phyloP scores from a whole-genome alignment of 2,888 invertebrate species.

The Byasa hedistus region DNA sequence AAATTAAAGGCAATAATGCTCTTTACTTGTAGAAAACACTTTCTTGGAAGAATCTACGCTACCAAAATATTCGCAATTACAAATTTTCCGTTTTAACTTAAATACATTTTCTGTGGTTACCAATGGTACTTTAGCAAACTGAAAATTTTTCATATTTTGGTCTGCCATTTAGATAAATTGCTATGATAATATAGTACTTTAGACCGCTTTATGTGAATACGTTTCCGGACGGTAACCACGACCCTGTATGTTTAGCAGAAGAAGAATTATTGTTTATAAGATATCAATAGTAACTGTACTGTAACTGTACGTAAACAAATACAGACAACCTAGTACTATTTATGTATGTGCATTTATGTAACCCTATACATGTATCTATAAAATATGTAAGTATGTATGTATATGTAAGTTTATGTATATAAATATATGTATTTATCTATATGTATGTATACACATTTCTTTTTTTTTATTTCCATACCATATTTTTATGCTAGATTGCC shows the following conservation, averaged over 20 bases:
- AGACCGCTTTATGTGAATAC: background rate
- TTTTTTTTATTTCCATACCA: too few relatives aligned
- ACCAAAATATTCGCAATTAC: background rate
- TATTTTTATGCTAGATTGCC: too few relatives aligned
- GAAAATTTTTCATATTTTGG: conserved; percentile 22
- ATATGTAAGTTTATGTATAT: too few relatives aligned
- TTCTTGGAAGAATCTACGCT: background rate
- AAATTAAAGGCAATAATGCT: too few relatives aligned
- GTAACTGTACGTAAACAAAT: too few relatives aligned
- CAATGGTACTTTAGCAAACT: conserved; percentile 5
- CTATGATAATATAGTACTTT: conserved; percentile 4
- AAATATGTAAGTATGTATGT: too few relatives aligned
- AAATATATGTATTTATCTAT: too few relatives aligned
- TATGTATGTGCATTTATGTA: too few relatives aligned
- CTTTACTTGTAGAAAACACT: background rate
- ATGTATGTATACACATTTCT: too few relatives aligned
- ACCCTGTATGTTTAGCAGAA: conserved; percentile 1
- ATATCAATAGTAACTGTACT: background rate
- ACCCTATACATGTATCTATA: too few relatives aligned
- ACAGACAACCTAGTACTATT: too few relatives aligned
- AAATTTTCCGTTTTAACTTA: background rate
- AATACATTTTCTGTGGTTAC: background rate
- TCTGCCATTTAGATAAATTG: conserved; percentile 25
- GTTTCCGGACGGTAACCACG: background rate
- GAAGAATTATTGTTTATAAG: conserved; percentile 1